Percentiles rank a stretch among this genome's conserved stretches.
Conservation (phyloP, 2,888 invertebrate genomes). For the Lepidocyrtoides sp. region DNA sequence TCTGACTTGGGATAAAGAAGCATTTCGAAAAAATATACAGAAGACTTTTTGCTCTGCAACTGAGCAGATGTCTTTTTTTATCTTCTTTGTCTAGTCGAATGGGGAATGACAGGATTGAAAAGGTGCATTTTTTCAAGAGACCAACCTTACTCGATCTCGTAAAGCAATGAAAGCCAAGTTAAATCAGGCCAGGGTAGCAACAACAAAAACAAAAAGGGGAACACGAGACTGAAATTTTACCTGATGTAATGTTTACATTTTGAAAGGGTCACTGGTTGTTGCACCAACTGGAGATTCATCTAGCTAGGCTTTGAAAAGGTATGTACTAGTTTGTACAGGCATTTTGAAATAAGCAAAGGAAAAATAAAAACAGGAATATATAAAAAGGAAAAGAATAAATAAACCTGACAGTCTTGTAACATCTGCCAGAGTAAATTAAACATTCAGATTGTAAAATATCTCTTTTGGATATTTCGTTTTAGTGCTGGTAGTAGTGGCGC, state of each 20-base stretch:
- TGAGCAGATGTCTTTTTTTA: slow-evolving; percentile 51
- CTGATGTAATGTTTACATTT: slow-evolving; percentile 73
- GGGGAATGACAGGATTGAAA: slow-evolving; percentile 6
- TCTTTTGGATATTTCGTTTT: no score
- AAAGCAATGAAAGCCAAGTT: neutral
- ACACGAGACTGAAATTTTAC: slow-evolving; percentile 21
- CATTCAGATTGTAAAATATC: no score
- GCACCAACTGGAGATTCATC: slow-evolving; percentile 36
- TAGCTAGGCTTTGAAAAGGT: no score
- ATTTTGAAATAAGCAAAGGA: neutral
- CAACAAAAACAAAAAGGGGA: slow-evolving; percentile 40
- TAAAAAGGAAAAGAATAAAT: neutral
- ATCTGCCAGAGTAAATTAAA: slow-evolving; percentile 10
- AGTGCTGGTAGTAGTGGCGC: neutral
- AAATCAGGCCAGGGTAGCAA: slow-evolving; percentile 11
- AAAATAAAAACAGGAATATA: slow-evolving; percentile 1
- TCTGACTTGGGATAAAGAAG: neutral
- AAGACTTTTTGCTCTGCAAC: neutral
- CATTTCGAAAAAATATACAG: neutral
- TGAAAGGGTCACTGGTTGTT: slow-evolving; percentile 40
- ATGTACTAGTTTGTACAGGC: neutral
- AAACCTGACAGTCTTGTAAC: neutral
- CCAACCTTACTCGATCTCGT: neutral
- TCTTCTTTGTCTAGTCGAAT: slow-evolving; percentile 25
- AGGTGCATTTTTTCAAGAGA: slow-evolving; percentile 22